Evolutionary conservation across 2,888 invertebrate genomes (phyloP).

Genomic region (Eurytoma californica): DNA sequence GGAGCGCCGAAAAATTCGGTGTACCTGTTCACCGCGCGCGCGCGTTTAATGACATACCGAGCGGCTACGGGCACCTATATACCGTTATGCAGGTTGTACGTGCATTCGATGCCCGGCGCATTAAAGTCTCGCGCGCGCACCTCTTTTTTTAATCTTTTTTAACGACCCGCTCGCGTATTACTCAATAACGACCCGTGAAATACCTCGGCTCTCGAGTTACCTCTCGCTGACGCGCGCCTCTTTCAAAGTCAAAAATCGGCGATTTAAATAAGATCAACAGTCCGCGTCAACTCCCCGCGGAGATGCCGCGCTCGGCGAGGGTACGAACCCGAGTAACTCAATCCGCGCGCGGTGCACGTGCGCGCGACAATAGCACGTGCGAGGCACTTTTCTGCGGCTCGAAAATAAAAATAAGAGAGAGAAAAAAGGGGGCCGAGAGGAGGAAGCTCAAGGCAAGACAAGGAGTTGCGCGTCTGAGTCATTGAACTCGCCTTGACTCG

Average conservation of each 20-base stretch:
- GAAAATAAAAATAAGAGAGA: neutral
- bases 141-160: neutral
- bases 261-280: too few relatives aligned
- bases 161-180: constrained; percentile 12
- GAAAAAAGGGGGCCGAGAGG: constrained; percentile 33
- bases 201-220: constrained; percentile 8
- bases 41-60: constrained; percentile 15
- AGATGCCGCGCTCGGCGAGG: too few relatives aligned
- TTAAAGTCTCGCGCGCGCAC: neutral
- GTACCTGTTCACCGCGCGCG: constrained; percentile 25
- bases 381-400: too few relatives aligned
- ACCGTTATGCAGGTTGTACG: constrained; percentile 21
- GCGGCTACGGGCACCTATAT: neutral
- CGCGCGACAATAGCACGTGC: too few relatives aligned
- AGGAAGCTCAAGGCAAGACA: constrained; percentile 50
- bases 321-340: neutral
- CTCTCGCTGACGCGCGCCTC: too few relatives aligned
- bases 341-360: neutral
- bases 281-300: too few relatives aligned
- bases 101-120: neutral
- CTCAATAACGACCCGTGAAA: constrained; percentile 24
- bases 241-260: too few relatives aligned
- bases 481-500: constrained; percentile 67
- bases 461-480: constrained; percentile 61
- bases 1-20: neutral